Percentiles rank a stretch among this genome's conserved stretches.
These are phyloP conservation scores for Coreius guichenoti DNA, from an alignment of 2,797 vertebrate species.

Conservation along the genomic window DNA sequence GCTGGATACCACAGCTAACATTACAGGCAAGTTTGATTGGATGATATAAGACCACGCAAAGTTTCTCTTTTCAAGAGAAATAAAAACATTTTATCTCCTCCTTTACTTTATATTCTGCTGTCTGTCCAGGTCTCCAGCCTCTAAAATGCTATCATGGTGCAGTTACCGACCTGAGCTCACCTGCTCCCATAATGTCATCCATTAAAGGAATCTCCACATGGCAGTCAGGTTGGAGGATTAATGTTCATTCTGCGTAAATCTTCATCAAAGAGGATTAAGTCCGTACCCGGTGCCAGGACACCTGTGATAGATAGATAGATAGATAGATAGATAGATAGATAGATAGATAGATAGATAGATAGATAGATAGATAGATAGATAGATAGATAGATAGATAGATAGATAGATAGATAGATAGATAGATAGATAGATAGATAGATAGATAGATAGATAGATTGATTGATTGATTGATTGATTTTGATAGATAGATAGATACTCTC, in stretches of 20 bases:
- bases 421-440: too few species aligned
- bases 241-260: not conserved
- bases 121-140: slow-evolving; percentile 72
- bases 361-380: too few species aligned
- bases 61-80: not conserved
- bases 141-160: slow-evolving; percentile 81
- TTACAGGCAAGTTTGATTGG: slow-evolving; percentile 78
- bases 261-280: not conserved
- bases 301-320: not conserved
- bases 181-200: slow-evolving; percentile 63
- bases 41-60: not conserved
- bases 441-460: too few species aligned
- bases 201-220: slow-evolving; percentile 61
- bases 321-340: too few species aligned
- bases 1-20: slow-evolving; percentile 42
- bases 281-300: too few species aligned
- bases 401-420: too few species aligned
- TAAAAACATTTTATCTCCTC: not conserved
- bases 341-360: too few species aligned
- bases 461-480: too few species aligned
- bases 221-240: slow-evolving; percentile 76
- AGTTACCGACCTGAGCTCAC: slow-evolving; percentile 72
- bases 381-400: too few species aligned
- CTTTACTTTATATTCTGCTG: slow-evolving; percentile 1
- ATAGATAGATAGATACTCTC: too few species aligned